Conservation (phyloP, 2,113 vertebrate species). For the Saccopteryx leptura region DNA sequence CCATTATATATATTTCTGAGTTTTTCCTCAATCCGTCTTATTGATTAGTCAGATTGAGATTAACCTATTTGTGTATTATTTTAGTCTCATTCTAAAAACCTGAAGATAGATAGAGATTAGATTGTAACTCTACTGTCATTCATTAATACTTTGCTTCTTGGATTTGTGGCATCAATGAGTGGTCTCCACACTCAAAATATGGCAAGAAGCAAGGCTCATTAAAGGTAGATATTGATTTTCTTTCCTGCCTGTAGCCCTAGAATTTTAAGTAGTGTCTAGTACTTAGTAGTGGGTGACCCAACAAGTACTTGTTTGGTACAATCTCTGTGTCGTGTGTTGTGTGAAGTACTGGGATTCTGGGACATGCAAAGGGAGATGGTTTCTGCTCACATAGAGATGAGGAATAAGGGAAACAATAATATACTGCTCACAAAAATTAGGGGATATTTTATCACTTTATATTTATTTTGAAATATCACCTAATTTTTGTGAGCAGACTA, state of each 20-base stretch:
- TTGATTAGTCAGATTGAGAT: conserved; percentile 21
- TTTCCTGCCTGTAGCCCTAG: not conserved
- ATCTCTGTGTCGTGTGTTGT: not conserved
- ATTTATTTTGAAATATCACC: no score
- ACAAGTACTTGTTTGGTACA: not conserved
- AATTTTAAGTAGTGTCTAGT: not conserved
- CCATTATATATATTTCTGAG: not conserved
- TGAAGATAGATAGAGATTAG: not conserved
- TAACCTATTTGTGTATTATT: not conserved
- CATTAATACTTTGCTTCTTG: not conserved
- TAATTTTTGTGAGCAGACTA: not conserved
- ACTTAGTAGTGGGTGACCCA: not conserved
- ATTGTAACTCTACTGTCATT: not conserved
- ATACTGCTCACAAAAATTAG: no score
- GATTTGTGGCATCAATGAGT: not conserved
- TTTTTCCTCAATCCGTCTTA: not conserved
- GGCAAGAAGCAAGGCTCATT: not conserved
- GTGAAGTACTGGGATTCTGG: not conserved
- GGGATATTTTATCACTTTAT: no score
- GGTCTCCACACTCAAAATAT: not conserved
- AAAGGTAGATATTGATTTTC: not conserved
- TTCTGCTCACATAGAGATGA: not conserved
- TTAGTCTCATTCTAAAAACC: not conserved
- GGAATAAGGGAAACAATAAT: not conserved
- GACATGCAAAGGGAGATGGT: not conserved